Conservation (phyloP, 53 echinoderm and acorn worm genomes). For the Stichopus horrens region DNA sequence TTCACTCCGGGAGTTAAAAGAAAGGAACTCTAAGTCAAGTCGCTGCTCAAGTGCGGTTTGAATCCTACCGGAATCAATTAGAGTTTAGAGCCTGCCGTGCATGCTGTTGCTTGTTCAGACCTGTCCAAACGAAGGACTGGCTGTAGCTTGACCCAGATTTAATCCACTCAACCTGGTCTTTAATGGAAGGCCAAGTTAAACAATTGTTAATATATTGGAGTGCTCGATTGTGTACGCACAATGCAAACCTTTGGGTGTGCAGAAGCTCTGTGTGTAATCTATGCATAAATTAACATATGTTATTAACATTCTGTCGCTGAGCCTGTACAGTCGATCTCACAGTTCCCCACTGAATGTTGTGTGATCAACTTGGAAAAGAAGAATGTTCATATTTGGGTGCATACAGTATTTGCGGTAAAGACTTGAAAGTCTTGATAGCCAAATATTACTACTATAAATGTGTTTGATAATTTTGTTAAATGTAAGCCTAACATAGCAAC, state of each 20-base stretch:
- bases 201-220: slow-evolving; percentile 7
- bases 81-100: slow-evolving; percentile 13
- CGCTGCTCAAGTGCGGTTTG: not conserved
- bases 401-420: no score
- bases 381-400: no score
- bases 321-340: no score
- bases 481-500: no score
- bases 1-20: no score
- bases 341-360: no score
- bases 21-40: no score
- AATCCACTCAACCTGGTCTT: slow-evolving; percentile 20
- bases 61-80: slow-evolving; percentile 28
- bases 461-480: no score
- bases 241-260: not conserved
- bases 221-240: not conserved
- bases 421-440: no score
- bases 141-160: slow-evolving; percentile 22
- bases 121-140: not conserved
- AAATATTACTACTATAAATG: no score
- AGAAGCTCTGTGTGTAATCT: not conserved
- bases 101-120: not conserved
- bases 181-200: slow-evolving; percentile 19
- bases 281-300: not conserved
- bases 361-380: no score
- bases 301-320: not conserved